These are phyloP conservation scores for Euclidia mi DNA, from an alignment of 2,888 invertebrate species.

Conservation along the genomic window DNA sequence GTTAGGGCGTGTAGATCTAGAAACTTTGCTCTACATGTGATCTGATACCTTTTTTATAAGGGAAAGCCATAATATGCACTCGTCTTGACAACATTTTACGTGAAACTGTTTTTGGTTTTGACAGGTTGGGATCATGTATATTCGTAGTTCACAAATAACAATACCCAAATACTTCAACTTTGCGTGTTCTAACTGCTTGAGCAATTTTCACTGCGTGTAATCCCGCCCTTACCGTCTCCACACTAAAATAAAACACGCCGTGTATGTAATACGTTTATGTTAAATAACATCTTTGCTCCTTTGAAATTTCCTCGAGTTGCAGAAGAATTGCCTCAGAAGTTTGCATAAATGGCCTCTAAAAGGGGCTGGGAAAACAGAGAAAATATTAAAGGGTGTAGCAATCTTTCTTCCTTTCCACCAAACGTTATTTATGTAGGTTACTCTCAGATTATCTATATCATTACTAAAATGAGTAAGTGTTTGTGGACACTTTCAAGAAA, in stretches of 20 bases:
- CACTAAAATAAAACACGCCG: slow-evolving; percentile 27
- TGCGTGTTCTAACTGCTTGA: too few relatives aligned
- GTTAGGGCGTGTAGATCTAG: too few relatives aligned
- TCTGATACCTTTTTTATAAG: too few relatives aligned
- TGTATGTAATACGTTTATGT: slow-evolving; percentile 21
- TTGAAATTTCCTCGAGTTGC: slow-evolving; percentile 8
- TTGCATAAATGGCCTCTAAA: slow-evolving; percentile 3
- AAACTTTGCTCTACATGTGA: too few relatives aligned
- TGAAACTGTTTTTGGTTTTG: too few relatives aligned
- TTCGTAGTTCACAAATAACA: too few relatives aligned
- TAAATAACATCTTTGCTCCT: slow-evolving; percentile 11
- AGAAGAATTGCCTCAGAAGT: slow-evolving; percentile 4
- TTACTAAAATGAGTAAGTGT: neutral
- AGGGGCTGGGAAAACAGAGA: neutral
- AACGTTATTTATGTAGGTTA: neutral
- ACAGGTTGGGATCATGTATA: too few relatives aligned
- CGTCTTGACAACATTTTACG: too few relatives aligned
- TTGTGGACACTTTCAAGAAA: too few relatives aligned
- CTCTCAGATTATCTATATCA: neutral
- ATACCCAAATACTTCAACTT: too few relatives aligned
- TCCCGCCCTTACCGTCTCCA: slow-evolving; percentile 2
- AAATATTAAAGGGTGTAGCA: neutral
- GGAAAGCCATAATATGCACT: too few relatives aligned
- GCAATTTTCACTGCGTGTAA: too few relatives aligned
- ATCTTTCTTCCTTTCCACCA: neutral